Evolutionary conservation across 2,113 vertebrate genomes (phyloP).

Genomic region (Leucoraja erinaceus): DNA sequence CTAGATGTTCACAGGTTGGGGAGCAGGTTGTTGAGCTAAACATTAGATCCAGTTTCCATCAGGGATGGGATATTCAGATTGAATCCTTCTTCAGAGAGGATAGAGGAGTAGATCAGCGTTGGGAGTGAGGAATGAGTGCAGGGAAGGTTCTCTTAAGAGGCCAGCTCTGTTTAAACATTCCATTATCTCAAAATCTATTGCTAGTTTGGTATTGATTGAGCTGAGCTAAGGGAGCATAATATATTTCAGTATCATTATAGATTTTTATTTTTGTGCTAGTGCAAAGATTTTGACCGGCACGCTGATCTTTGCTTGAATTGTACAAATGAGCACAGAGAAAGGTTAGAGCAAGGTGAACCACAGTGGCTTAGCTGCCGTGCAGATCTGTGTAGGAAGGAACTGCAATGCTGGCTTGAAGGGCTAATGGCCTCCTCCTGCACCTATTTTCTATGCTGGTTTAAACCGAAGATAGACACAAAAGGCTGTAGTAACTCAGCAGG

Average conservation of each 20-base stretch:
- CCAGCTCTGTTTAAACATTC: background rate
- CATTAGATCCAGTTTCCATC: background rate
- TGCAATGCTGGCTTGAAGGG: too few relatives aligned
- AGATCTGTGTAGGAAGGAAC: background rate
- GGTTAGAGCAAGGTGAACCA: background rate
- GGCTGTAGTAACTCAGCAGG: too few relatives aligned
- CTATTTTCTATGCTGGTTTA: too few relatives aligned
- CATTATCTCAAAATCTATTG: slow-evolving; percentile 2
- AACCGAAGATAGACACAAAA: too few relatives aligned
- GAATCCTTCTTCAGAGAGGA: too few relatives aligned
- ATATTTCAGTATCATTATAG: background rate
- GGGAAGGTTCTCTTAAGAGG: background rate
- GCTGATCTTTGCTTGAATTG: background rate
- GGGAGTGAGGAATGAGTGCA: background rate
- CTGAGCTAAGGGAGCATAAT: background rate
- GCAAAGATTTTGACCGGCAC: background rate
- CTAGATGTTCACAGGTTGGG: too few relatives aligned
- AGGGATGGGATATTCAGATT: background rate
- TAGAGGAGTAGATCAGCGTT: background rate
- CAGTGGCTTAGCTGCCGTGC: background rate
- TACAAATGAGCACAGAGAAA: background rate
- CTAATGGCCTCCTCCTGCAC: too few relatives aligned
- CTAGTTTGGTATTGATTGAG: slow-evolving; percentile 17
- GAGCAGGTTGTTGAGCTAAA: too few relatives aligned
- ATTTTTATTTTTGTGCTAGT: background rate